phyloP scores from a whole-genome alignment of 2,888 invertebrate genomes.

The Netelia fuscicornis region DNA sequence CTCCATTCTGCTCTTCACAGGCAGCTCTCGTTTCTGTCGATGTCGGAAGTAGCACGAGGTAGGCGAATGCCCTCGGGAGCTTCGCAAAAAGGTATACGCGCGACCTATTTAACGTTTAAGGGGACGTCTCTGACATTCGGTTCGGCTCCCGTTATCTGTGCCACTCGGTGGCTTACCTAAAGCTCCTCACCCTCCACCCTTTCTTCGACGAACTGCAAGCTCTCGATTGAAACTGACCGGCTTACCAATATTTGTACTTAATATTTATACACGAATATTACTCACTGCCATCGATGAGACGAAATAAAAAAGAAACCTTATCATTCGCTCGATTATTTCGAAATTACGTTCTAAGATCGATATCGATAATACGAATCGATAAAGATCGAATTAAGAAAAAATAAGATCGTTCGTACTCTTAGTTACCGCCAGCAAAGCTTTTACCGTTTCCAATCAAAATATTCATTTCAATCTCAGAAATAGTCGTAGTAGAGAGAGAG shows the following conservation, averaged over 20 bases:
- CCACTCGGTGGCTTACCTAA: background rate
- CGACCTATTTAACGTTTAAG: slow-evolving; percentile 34
- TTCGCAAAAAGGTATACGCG: background rate
- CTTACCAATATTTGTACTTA: too few species aligned
- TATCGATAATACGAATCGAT: background rate
- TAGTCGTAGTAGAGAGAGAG: background rate
- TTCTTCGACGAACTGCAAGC: background rate
- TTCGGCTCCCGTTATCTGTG: background rate
- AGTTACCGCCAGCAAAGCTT: background rate
- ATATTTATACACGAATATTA: too few species aligned
- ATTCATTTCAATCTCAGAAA: slow-evolving; percentile 10
- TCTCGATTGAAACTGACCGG: too few species aligned
- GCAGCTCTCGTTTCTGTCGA: background rate
- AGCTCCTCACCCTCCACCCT: background rate
- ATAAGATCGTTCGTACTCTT: background rate
- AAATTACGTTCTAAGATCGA: too few species aligned
- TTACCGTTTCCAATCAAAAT: slow-evolving; percentile 6
- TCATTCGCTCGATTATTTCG: too few species aligned
- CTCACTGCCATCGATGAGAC: too few species aligned
- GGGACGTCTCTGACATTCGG: background rate
- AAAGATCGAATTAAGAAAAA: background rate
- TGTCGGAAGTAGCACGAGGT: slow-evolving; percentile 4
- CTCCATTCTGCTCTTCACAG: background rate
- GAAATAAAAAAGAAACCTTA: too few species aligned
- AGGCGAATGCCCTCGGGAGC: slow-evolving; percentile 35